phyloP scores from a whole-genome alignment of 2,113 vertebrate genomes.

The Dromiciops gliroides region DNA sequence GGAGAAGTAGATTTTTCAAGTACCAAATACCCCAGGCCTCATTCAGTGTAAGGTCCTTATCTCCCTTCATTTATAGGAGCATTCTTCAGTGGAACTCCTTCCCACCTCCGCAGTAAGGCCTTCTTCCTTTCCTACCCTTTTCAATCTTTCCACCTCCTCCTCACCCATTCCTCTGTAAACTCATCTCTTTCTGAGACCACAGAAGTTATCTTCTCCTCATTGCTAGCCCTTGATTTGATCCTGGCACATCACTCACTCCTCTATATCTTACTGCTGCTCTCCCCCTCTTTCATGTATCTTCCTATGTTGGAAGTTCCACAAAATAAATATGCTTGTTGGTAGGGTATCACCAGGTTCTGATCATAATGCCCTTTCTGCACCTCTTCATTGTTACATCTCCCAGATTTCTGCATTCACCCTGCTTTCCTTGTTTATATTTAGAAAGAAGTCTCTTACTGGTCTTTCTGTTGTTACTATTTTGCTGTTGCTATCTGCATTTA shows the following conservation, averaged over 20 bases:
- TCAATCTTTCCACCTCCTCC: neutral
- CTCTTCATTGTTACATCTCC: neutral
- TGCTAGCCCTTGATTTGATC: neutral
- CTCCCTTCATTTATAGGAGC: too few species aligned
- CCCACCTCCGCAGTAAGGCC: too few species aligned
- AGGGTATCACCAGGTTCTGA: neutral
- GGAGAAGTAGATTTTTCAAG: too few species aligned
- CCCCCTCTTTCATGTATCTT: neutral
- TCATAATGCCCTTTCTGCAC: neutral
- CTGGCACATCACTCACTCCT: neutral
- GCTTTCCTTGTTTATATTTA: too few species aligned
- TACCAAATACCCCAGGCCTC: too few species aligned
- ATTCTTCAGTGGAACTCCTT: too few species aligned
- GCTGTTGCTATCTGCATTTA: too few species aligned
- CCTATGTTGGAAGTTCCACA: neutral
- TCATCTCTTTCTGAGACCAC: neutral
- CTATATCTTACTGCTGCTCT: neutral
- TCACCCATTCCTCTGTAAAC: neutral
- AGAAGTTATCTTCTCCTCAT: neutral
- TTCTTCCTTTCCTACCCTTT: neutral
- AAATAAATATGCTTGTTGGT: neutral
- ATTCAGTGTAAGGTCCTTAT: too few species aligned
- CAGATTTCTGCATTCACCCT: neutral
- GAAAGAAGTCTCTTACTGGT: too few species aligned
- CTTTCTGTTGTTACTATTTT: too few species aligned